Base-by-base conservation (phyloP, 2,888 invertebrate genomes). In the Artemia sp. region DNA sequence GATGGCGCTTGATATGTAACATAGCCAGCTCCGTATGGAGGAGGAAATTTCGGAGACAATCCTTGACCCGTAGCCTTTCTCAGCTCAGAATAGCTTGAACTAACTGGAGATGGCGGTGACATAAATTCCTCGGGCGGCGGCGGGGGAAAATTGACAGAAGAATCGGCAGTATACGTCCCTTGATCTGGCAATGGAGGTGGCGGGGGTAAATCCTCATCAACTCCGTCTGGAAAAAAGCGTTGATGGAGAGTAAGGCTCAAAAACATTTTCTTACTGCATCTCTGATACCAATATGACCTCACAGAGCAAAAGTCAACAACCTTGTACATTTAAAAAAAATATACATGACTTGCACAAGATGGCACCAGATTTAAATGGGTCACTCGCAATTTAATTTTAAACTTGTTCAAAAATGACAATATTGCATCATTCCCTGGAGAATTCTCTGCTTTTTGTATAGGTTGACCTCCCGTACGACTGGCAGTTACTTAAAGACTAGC, bases 21-120 rank as follows among this genome's bases (percentile, higher is more conserved):
- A 58, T 58, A 58, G 10, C 58, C 58, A 14, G 58, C 58, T 58
- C 58, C 58, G 8, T 58, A 58, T 9, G 58, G 58, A 1, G 58
- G 58, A n/a, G 58, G 58, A 19, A 14, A 58, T 9, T 58, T 58
- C 58, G 58, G 58, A 38, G 38, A 38, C 58, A 58, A 14, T n/a
- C n/a, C 19, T 58, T n/a, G 58, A 75, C 88, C 84, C 38, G 89
- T 89, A 12, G 92, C 91, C 73, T 89, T 82, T 70, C 88, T 83
- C 70, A 92, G 80, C 79, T 92, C 92, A 76, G 91, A 91, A 75
- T 92, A 92, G 74, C 90, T 91, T 4, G 91, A 92, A 75, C 90
- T 91, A 0, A 92, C 92, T 3, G 92, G 92, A 72, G 90, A 90
- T 10, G 91, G 90, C 8, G 92, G 91, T 24, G 89, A 89, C 70